These are phyloP conservation scores for Eristalinus sepulchralis DNA, from an alignment of 2,888 invertebrate species.

Conservation along the genomic window DNA sequence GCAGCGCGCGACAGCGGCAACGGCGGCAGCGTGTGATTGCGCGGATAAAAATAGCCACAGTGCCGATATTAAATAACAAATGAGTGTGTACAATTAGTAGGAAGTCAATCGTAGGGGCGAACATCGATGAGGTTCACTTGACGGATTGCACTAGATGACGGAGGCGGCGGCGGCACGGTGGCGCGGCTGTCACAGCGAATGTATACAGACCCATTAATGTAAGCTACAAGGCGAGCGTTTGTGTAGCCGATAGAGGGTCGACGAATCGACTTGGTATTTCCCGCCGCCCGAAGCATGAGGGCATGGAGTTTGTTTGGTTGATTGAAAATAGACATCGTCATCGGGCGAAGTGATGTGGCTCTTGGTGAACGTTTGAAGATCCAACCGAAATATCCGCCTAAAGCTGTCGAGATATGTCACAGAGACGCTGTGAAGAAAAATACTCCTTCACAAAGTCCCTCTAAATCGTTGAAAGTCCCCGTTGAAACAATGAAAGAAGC, in stretches of 20 bases:
- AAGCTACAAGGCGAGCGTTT: neutral
- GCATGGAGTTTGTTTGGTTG: neutral
- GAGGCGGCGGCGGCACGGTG: neutral
- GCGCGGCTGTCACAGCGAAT: neutral
- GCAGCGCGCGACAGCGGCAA: neutral
- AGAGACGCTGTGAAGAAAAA: too few relatives aligned
- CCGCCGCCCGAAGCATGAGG: neutral
- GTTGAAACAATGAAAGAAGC: too few relatives aligned
- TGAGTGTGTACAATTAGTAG: slow-evolving; percentile 65
- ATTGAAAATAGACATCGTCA: neutral
- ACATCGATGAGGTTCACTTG: neutral
- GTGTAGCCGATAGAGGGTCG: neutral
- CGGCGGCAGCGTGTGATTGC: slow-evolving; percentile 26
- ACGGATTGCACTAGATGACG: neutral
- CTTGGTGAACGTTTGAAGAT: neutral
- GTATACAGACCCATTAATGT: neutral
- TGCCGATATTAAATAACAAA: slow-evolving; percentile 64
- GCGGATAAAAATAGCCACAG: slow-evolving; percentile 56
- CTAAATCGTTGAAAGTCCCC: too few relatives aligned
- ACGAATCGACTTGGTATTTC: neutral
- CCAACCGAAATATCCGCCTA: too few relatives aligned
- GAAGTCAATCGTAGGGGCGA: slow-evolving; percentile 28
- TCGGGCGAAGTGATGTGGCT: neutral
- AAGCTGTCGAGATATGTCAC: too few relatives aligned
- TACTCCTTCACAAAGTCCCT: too few relatives aligned